Percentiles rank a stretch among this genome's conserved stretches.
Conservation (phyloP, 1,140 invertebrate genomes). For the Papilio polytes region DNA sequence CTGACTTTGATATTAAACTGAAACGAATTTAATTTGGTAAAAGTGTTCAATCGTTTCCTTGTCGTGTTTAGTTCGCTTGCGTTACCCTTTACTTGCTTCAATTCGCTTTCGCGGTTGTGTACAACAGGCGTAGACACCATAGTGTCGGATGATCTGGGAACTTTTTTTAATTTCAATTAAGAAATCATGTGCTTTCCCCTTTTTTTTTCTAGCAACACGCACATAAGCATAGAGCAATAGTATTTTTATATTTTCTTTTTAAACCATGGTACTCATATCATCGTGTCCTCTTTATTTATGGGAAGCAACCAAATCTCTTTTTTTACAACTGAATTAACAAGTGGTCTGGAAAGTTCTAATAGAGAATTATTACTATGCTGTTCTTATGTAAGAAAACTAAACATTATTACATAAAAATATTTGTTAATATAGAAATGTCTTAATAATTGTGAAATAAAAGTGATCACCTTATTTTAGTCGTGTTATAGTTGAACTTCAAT, state of each 20-base stretch:
- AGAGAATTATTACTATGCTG: neutral
- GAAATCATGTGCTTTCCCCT: slow-evolving; percentile 16
- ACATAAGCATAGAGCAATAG: slow-evolving; percentile 34
- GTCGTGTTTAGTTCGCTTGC: no score
- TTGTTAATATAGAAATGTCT: no score
- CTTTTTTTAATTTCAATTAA: neutral
- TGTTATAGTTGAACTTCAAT: neutral
- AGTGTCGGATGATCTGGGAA: neutral
- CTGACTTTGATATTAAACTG: no score
- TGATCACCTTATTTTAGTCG: neutral
- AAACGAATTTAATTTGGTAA: neutral
- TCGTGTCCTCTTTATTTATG: neutral
- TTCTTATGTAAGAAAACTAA: neutral
- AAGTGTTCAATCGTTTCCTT: no score
- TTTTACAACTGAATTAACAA: neutral
- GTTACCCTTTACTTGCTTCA: neutral
- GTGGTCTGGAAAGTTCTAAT: neutral
- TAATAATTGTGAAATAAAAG: neutral
- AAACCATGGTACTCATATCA: neutral
- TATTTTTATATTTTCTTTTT: slow-evolving; percentile 39
- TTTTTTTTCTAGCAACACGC: slow-evolving; percentile 35
- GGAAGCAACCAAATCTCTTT: neutral
- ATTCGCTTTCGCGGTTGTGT: neutral
- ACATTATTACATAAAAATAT: neutral
- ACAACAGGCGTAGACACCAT: neutral